Evolutionary conservation across 2,113 vertebrate genomes (phyloP).

Genomic region (Pangasianodon gigas): DNA sequence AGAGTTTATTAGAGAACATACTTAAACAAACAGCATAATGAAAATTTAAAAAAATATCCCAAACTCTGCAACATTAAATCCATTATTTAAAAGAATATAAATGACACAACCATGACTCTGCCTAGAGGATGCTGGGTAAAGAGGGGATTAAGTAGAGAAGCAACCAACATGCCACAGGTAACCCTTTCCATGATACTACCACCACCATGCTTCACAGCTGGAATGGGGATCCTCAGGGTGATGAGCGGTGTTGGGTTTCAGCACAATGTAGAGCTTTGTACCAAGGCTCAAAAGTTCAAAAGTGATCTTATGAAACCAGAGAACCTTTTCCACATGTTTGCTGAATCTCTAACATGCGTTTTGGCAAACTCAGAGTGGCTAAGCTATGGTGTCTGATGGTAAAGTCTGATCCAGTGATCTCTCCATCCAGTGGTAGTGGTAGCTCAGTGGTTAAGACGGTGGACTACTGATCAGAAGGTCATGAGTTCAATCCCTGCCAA

Average conservation of each 20-base stretch:
- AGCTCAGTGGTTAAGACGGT: too few species aligned
- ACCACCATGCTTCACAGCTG: background rate
- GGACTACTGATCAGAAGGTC: too few species aligned
- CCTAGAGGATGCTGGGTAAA: background rate
- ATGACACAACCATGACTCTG: background rate
- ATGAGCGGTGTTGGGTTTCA: background rate
- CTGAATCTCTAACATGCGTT: background rate
- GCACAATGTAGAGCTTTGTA: background rate
- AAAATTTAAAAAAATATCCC: background rate
- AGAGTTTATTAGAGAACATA: background rate
- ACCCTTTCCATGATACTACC: background rate
- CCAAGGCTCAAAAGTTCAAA: background rate
- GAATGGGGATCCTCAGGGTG: background rate
- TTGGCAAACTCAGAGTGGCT: background rate
- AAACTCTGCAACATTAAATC: background rate
- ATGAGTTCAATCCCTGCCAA: too few species aligned
- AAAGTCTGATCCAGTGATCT: background rate
- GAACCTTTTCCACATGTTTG: background rate
- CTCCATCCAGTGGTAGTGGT: too few species aligned
- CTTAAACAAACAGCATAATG: background rate
- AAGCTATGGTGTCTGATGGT: background rate
- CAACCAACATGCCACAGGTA: background rate
- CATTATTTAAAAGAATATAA: background rate
- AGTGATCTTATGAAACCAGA: background rate
- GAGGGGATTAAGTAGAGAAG: background rate